A percentile compares a stretch with the other conserved stretches of the same genome.
Conservation (phyloP, 2,797 vertebrate genomes). For the Hyperoplus lanceolatus region DNA sequence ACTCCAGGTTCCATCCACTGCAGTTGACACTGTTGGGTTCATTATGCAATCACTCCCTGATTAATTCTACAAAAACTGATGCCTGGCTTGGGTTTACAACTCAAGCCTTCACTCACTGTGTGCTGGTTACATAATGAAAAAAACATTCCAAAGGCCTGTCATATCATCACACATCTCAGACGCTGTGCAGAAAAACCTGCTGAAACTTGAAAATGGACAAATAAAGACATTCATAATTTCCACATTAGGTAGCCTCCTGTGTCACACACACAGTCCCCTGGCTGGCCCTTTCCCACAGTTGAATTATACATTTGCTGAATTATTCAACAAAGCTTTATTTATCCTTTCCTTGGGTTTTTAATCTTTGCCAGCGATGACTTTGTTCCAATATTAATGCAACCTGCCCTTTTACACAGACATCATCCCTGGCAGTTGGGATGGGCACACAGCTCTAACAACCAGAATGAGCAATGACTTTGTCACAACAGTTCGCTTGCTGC, state of each 20-base stretch:
- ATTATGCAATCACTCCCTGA: slow-evolving; percentile 24
- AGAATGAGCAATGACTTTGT: slow-evolving; percentile 49
- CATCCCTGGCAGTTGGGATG: slow-evolving; percentile 42
- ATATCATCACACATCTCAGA: slow-evolving; percentile 21
- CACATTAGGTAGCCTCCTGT: slow-evolving; percentile 37
- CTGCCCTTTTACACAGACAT: slow-evolving; percentile 70
- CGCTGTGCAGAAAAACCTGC: background rate
- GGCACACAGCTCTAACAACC: slow-evolving; percentile 25
- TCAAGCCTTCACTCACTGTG: background rate
- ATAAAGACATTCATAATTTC: slow-evolving; percentile 48
- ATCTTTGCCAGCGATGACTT: slow-evolving; percentile 73
- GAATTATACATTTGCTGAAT: slow-evolving; percentile 76
- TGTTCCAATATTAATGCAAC: slow-evolving; percentile 79
- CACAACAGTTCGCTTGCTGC: slow-evolving; percentile 34
- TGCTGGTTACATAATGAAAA: slow-evolving; percentile 22
- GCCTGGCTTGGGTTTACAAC: slow-evolving; percentile 25
- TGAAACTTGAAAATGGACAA: slow-evolving; percentile 27
- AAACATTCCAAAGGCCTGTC: slow-evolving; percentile 24
- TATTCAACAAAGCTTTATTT: slow-evolving; percentile 78
- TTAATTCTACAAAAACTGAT: slow-evolving; percentile 3
- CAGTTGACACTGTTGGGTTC: slow-evolving; percentile 16
- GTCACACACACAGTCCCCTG: slow-evolving; percentile 1
- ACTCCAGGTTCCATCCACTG: background rate
- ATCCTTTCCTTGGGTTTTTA: slow-evolving; percentile 71
- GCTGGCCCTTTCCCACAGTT: slow-evolving; percentile 5